Conservation (phyloP, 2,888 invertebrate genomes). For the Amiota minor region DNA sequence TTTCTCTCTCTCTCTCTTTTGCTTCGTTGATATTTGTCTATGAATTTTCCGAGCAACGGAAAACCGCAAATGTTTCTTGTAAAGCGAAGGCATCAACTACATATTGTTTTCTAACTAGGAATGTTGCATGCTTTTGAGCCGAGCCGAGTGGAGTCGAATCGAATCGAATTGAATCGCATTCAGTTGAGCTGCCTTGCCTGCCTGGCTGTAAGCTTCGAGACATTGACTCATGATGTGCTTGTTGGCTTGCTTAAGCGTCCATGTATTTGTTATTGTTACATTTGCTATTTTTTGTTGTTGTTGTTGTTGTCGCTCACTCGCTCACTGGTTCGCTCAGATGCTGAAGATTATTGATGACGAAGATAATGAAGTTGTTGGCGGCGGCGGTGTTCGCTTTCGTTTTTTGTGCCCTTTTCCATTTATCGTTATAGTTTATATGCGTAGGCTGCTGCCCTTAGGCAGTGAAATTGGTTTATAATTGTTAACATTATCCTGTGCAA, state of each 20-base stretch:
- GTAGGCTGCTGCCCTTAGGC: background rate
- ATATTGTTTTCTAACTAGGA: background rate
- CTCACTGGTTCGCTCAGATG: constrained; percentile 39
- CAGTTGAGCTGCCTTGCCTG: too few species aligned
- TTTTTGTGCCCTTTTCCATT: background rate
- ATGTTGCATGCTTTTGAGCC: background rate
- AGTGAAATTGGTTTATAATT: too few species aligned
- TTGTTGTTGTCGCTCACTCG: constrained; percentile 31
- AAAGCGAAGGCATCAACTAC: too few species aligned
- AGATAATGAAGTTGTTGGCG: constrained; percentile 8
- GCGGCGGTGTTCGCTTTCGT: constrained; percentile 6
- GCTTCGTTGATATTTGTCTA: background rate
- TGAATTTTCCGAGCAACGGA: constrained; percentile 7
- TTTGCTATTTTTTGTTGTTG: constrained; percentile 33
- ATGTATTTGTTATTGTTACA: constrained; percentile 32
- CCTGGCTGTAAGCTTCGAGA: constrained; percentile 47
- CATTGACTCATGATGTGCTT: constrained; percentile 59
- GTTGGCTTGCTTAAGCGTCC: constrained; percentile 28
- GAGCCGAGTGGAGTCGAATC: constrained; percentile 37
- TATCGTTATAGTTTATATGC: constrained; percentile 10
- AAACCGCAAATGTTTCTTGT: background rate
- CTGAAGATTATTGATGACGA: constrained; percentile 7
- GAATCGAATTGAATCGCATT: too few species aligned
- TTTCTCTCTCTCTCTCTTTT: background rate
- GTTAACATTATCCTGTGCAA: too few species aligned